These are phyloP conservation scores for Pomatorhinus ruficollis DNA, from an alignment of 2,113 vertebrate species.

Conservation along the genomic window DNA sequence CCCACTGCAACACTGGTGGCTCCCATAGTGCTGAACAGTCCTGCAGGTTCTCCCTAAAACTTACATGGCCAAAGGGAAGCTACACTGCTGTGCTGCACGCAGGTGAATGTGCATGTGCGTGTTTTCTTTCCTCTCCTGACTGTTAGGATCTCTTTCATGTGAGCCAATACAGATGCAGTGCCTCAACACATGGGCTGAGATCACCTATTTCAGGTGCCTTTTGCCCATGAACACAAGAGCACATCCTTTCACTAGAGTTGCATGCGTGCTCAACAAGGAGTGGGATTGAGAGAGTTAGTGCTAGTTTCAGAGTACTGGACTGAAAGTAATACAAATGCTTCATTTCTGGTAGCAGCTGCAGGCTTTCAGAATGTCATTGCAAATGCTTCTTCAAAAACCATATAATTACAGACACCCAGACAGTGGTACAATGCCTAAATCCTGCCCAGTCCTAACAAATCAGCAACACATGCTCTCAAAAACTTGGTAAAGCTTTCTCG, in stretches of 20 bases:
- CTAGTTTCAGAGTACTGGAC: neutral
- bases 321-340: neutral
- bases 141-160: neutral
- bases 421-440: neutral
- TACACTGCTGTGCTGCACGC: neutral
- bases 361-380: neutral
- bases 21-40: neutral
- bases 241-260: neutral
- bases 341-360: neutral
- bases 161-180: neutral
- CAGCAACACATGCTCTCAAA: neutral
- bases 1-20: neutral
- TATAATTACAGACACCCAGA: neutral
- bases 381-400: neutral
- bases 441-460: neutral
- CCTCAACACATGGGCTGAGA: neutral
- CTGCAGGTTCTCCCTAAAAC: neutral
- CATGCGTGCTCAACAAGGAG: neutral
- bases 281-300: neutral
- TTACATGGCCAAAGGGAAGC: neutral
- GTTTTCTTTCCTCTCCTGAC: neutral
- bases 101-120: neutral
- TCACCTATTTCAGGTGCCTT: neutral
- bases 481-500: neutral
- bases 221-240: neutral